A percentile compares a stretch with the other conserved stretches of the same genome.
Conservation (phyloP, 2,888 invertebrate species). For the Chymomyza amoena region DNA sequence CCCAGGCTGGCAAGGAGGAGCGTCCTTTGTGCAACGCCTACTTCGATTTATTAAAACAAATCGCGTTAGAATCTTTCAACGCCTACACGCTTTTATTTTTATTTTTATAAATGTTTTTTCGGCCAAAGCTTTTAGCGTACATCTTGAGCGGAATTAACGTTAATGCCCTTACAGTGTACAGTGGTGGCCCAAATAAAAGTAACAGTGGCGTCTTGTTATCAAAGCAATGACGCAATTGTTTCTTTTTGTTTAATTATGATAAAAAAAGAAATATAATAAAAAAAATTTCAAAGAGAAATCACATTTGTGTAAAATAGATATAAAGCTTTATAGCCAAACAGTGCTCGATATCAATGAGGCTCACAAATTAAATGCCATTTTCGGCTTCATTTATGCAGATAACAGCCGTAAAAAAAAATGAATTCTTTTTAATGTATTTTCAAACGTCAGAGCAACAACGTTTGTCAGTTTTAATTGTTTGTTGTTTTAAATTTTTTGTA, state of each 20-base stretch:
- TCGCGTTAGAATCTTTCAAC: constrained; percentile 6
- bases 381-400: constrained; percentile 68
- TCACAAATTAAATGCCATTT: constrained; percentile 63
- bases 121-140: not conserved
- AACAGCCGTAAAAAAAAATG: constrained; percentile 34
- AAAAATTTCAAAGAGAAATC: constrained; percentile 30
- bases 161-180: constrained; percentile 6
- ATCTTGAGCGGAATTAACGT: not conserved
- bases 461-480: constrained; percentile 40
- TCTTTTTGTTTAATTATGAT: constrained; percentile 59
- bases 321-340: constrained; percentile 16
- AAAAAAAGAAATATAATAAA: constrained; percentile 40
- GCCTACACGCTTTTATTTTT: not conserved
- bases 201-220: not conserved
- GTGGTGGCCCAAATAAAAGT: constrained; percentile 9
- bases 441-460: not conserved
- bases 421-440: constrained; percentile 38
- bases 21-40: constrained; percentile 9
- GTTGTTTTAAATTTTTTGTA: not conserved
- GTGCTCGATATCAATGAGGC: constrained; percentile 47
- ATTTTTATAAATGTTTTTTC: not conserved
- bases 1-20: constrained; percentile 14
- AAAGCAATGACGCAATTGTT: constrained; percentile 51
- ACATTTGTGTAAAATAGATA: not conserved
- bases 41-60: constrained; percentile 42